Percentiles rank a stretch among this genome's conserved stretches.
Conservation (phyloP, 2,888 invertebrate genomes). For the Chrysopilus asiliformis region DNA sequence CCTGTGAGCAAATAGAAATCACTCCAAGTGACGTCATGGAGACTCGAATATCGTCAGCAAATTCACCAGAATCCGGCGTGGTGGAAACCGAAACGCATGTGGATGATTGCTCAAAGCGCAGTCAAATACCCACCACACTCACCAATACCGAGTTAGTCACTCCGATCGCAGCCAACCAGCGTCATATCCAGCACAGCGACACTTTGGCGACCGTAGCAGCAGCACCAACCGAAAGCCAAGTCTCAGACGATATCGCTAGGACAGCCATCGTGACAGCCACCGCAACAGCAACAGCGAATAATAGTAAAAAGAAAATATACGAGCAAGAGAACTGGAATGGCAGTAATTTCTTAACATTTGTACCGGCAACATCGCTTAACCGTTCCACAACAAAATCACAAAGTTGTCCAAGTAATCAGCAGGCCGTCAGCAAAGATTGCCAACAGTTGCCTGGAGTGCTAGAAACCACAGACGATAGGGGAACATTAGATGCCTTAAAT, state of each 20-base stretch:
- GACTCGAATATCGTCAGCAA: too few species aligned
- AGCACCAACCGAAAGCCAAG: neutral
- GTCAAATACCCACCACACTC: too few species aligned
- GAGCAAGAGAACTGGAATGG: constrained; percentile 14
- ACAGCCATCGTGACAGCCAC: too few species aligned
- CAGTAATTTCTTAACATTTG: constrained; percentile 19
- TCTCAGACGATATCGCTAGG: neutral
- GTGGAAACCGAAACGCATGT: too few species aligned
- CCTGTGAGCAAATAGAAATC: neutral
- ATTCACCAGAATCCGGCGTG: too few species aligned
- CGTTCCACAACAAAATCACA: constrained; percentile 1
- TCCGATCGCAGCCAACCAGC: neutral
- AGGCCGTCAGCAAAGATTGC: too few species aligned
- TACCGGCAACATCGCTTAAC: constrained; percentile 16
- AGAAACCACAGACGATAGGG: too few species aligned
- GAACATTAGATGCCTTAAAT: too few species aligned
- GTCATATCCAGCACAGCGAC: neutral
- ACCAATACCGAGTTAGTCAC: too few species aligned
- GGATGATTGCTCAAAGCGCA: too few species aligned
- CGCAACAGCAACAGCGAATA: constrained; percentile 9
- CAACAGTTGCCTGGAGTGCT: too few species aligned
- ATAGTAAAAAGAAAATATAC: constrained; percentile 18
- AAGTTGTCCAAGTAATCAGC: too few species aligned
- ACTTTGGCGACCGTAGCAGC: constrained; percentile 4
- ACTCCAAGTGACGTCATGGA: neutral